Evolutionary conservation across 2,797 vertebrate species (phyloP).

Genomic region (Phyllotis vaccarum): DNA sequence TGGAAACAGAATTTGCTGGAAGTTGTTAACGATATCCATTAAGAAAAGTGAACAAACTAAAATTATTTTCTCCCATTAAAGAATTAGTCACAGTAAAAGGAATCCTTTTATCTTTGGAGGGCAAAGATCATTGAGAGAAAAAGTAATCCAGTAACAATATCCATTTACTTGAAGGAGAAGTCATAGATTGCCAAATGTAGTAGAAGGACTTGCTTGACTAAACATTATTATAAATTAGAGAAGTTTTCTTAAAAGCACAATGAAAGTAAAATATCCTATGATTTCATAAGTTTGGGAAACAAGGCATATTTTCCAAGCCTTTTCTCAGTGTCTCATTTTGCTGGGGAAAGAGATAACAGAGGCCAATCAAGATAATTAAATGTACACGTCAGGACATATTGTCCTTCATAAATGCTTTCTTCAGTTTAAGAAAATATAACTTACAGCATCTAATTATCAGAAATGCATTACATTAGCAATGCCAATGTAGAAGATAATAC

Average conservation of each 20-base stretch:
- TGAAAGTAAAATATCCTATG: not conserved
- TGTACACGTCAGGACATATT: not conserved
- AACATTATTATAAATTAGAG: not conserved
- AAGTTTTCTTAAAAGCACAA: not conserved
- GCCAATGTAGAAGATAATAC: not conserved
- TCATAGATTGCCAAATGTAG: not conserved
- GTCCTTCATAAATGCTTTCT: not conserved
- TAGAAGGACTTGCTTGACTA: not conserved
- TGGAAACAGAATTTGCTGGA: not conserved
- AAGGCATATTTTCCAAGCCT: not conserved
- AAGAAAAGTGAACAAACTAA: not conserved
- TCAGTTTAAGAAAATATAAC: not conserved
- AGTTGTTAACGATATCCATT: not conserved
- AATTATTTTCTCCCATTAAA: not conserved
- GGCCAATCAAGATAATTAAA: not conserved
- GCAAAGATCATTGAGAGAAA: not conserved
- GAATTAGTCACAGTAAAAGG: not conserved
- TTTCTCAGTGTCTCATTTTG: not conserved
- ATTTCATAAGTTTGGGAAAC: not conserved
- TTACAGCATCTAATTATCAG: not conserved
- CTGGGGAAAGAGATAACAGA: not conserved
- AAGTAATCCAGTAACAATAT: not conserved
- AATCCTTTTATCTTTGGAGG: not conserved
- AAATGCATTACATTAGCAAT: not conserved
- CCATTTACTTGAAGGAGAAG: not conserved